phyloP scores from a whole-genome alignment of 1,140 invertebrate genomes.

The Formica selysi region DNA sequence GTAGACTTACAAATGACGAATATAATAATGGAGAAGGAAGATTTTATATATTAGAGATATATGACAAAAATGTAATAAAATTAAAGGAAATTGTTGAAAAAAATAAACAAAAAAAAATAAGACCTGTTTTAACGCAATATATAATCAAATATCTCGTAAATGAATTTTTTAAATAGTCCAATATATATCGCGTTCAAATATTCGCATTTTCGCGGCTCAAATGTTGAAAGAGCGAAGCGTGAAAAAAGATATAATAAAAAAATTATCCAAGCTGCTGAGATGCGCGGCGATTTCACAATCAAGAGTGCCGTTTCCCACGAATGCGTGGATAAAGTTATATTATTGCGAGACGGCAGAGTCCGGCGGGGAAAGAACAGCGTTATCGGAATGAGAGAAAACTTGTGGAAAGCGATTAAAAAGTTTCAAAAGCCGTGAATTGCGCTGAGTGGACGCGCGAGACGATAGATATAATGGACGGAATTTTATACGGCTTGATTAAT shows the following conservation, averaged over 20 bases:
- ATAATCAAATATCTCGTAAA: neutral
- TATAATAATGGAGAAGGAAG: neutral
- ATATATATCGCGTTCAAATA: neutral
- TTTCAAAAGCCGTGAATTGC: slow-evolving; percentile 49
- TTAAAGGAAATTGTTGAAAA: neutral
- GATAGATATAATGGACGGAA: neutral
- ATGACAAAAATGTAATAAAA: too few relatives aligned
- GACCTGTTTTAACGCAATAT: too few relatives aligned
- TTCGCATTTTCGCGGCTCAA: neutral
- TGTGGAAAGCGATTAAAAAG: slow-evolving; percentile 59
- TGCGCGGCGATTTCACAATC: slow-evolving; percentile 37
- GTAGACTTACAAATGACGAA: neutral
- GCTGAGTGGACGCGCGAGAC: slow-evolving; percentile 15
- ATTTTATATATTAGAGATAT: too few relatives aligned
- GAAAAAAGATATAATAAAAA: neutral
- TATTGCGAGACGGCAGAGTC: slow-evolving; percentile 23
- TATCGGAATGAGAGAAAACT: slow-evolving; percentile 45
- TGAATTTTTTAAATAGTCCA: neutral
- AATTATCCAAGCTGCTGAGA: slow-evolving; percentile 30
- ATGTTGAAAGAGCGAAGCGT: neutral
- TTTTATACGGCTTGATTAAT: slow-evolving; percentile 49
- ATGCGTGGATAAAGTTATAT: slow-evolving; percentile 60
- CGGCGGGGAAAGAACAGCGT: slow-evolving; percentile 44
- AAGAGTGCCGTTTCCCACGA: slow-evolving; percentile 38
- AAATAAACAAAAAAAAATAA: too few relatives aligned